Evolutionary conservation across 2,797 vertebrate species (phyloP), one percentile per base, ranked within the genome.

Genomic region (Apogon talboti): DNA sequence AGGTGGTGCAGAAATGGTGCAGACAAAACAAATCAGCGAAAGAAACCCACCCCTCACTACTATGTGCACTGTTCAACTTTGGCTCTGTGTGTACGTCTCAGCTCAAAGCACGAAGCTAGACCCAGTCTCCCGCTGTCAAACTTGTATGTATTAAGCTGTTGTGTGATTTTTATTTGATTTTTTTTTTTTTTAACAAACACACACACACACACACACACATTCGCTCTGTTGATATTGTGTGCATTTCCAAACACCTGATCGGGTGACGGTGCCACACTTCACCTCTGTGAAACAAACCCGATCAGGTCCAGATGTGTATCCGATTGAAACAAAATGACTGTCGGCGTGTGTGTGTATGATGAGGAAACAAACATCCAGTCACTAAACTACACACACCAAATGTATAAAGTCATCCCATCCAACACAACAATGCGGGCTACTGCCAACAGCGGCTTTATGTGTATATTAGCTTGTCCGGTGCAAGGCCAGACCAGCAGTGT

Each of bases 371-470:
- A 49, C 55, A 47, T 64, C 38, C 43, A 33, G 66, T 64, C 30
- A 49, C 59, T 49, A 18, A 61, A 46, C 21, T 41, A 59, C 49
- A 61, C 57, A 56, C 78, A 72, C 67, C 63, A 81, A 84, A 86
- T 82, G 83, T 82, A 81, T 62, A 84, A 78, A 86, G 50, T 65
- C 24, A 58, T 70, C 60, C 73, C 59, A 58, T 58, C 64, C 71
- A 61, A 56, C 73, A 62, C 77, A 75, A 73, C 67, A 40, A 68
- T 46, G 76, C 81, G 78, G 64, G 76, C 81, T 68, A 46, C 68
- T 77, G 80, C 79, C 75, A 15, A 63, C 46, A 82, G 80, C 79
- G 83, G 84, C 87, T 88, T 83, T 57, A 73, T 88, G 69, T 88
- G 83, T 84, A 76, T 81, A 79, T 87, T 78, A 79, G 81, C 76